A percentile compares a stretch with the other conserved stretches of the same genome.
These are phyloP conservation scores for Pomacea canaliculata DNA, from an alignment of 2,888 invertebrate genomes.

Conservation along the genomic window DNA sequence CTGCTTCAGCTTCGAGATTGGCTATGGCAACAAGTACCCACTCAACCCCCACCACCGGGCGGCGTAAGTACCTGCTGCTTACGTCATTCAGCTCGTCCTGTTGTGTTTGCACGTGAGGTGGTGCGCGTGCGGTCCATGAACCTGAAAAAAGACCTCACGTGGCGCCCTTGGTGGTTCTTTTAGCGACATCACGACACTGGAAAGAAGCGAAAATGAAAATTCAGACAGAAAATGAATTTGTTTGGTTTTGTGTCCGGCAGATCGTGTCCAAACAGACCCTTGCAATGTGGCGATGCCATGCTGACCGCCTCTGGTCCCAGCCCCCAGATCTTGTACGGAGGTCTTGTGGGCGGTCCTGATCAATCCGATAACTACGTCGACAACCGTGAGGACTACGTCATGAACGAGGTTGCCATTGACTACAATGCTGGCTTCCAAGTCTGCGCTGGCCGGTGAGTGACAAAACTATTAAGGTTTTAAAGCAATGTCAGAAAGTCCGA, in stretches of 20 bases:
- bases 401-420: slow-evolving; percentile 55
- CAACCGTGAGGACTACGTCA: slow-evolving; percentile 44
- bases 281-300: slow-evolving; percentile 51
- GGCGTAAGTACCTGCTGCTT: slow-evolving; percentile 31
- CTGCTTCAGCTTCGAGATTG: slow-evolving; percentile 42
- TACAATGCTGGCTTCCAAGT: slow-evolving; percentile 61
- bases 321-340: slow-evolving; percentile 46
- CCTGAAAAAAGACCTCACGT: too few species aligned
- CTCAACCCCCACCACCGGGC: slow-evolving; percentile 45
- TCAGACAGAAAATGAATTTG: too few species aligned
- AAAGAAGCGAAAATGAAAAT: too few species aligned
- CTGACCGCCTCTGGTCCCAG: slow-evolving; percentile 41
- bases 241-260: slow-evolving; percentile 30
- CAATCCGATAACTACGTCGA: slow-evolving; percentile 48
- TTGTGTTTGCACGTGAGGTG: too few species aligned
- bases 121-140: too few species aligned
- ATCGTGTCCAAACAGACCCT: slow-evolving; percentile 56
- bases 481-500: too few species aligned
- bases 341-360: slow-evolving; percentile 58
- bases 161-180: too few species aligned
- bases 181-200: too few species aligned
- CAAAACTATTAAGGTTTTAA: too few species aligned
- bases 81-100: too few species aligned
- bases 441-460: slow-evolving; percentile 51
- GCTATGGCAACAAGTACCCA: slow-evolving; percentile 46